Conservation (phyloP, 2,888 invertebrate genomes). For the Gnatocerus cornutus region DNA sequence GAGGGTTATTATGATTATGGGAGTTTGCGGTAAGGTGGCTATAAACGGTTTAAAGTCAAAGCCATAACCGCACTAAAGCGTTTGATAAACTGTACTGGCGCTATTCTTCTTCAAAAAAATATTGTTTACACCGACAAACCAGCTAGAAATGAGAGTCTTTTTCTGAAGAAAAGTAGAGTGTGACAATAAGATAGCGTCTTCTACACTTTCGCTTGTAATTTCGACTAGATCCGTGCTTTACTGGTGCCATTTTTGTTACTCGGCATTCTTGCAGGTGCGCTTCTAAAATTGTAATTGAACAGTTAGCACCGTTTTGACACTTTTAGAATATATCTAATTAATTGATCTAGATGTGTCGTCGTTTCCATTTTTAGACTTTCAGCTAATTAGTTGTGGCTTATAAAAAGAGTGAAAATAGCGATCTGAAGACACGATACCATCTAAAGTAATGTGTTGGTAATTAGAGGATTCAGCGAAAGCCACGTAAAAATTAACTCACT, state of each 20-base stretch:
- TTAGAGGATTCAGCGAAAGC: not conserved
- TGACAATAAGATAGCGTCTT: conserved; percentile 1
- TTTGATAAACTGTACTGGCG: no score
- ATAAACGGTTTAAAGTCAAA: no score
- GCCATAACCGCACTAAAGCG: no score
- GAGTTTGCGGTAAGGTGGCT: no score
- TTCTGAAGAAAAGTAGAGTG: no score
- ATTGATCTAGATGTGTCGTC: not conserved
- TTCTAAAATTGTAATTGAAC: no score
- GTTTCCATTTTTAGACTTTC: not conserved
- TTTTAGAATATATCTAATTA: not conserved
- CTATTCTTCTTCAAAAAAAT: no score
- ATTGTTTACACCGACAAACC: no score
- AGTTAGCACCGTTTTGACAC: conserved; percentile 1
- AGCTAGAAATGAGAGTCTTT: no score
- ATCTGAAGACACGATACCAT: not conserved
- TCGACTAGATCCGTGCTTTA: not conserved
- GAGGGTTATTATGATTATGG: no score
- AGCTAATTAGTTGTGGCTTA: not conserved
- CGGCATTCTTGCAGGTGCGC: no score
- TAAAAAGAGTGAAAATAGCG: conserved; percentile 1
- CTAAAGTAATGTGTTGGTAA: not conserved
- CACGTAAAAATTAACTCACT: not conserved
- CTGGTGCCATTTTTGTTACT: no score
- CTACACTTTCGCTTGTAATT: conserved; percentile 6